Conservation (phyloP, 2,797 vertebrate genomes). For the Siniperca undulata region DNA sequence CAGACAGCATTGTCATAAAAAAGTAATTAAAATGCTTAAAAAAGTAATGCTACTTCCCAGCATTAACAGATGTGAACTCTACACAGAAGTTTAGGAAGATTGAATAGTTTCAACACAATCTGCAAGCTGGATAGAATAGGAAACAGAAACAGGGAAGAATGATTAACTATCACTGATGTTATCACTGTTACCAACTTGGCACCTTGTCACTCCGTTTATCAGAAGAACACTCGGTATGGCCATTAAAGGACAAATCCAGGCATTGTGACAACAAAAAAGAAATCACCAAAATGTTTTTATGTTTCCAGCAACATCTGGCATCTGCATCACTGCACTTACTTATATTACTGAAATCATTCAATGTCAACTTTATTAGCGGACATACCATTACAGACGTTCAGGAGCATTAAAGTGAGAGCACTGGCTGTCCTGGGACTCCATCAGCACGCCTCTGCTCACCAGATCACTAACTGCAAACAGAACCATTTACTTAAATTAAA, state of each 20-base stretch:
- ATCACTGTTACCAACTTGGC: neutral
- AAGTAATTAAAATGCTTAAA: too few species aligned
- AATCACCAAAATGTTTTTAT: slow-evolving; percentile 15
- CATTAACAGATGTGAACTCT: too few species aligned
- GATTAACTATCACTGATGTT: too few species aligned
- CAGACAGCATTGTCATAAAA: neutral
- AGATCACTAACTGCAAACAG: slow-evolving; percentile 24
- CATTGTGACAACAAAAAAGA: neutral
- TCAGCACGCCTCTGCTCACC: slow-evolving; percentile 13
- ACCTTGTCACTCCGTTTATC: neutral
- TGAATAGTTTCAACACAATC: too few species aligned
- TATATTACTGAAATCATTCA: slow-evolving; percentile 53
- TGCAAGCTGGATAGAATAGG: too few species aligned
- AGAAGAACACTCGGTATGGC: neutral
- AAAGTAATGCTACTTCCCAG: neutral
- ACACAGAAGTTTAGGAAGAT: too few species aligned
- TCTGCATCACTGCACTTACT: slow-evolving; percentile 33
- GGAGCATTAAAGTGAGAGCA: slow-evolving; percentile 22
- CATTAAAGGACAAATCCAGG: slow-evolving; percentile 14
- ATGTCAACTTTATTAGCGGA: slow-evolving; percentile 49
- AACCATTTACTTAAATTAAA: neutral
- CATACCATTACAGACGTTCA: slow-evolving; percentile 5
- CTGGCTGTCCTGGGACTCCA: slow-evolving; percentile 14
- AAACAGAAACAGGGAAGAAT: too few species aligned
- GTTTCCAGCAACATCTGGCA: slow-evolving; percentile 46